Conservation (phyloP, 1,140 invertebrate genomes). For the Drosophila sp. region DNA sequence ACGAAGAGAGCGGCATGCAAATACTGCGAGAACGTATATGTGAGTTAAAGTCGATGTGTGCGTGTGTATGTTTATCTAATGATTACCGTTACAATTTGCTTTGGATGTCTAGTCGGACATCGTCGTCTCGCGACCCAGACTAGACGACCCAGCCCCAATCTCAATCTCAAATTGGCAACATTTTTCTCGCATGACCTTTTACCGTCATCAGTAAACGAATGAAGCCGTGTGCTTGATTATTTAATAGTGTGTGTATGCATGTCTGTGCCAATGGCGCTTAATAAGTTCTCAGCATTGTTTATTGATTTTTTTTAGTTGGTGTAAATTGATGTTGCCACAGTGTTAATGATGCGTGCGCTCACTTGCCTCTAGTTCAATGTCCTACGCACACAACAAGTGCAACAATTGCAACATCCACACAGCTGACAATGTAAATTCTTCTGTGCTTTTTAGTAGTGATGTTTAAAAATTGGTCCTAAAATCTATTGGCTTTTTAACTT, state of each 20-base stretch:
- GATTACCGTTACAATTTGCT: conserved; percentile 81
- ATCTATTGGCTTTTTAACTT: no score
- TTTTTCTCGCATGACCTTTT: conserved; percentile 69
- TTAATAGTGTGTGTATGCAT: conserved; percentile 15
- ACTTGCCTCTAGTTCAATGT: conserved; percentile 67
- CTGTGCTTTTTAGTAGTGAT: no score
- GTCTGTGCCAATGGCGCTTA: conserved; percentile 5
- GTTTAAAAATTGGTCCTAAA: no score
- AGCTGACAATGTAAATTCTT: conserved; percentile 33
- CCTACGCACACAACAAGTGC: conserved; percentile 77
- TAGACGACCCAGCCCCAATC: conserved; percentile 74
- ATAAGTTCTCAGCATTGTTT: conserved; percentile 38
- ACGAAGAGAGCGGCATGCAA: conserved; percentile 63
- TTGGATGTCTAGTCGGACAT: conserved; percentile 72
- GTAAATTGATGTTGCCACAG: conserved; percentile 29
- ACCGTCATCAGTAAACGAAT: conserved; percentile 37
- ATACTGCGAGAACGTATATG: conserved; percentile 44
- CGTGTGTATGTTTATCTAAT: conserved; percentile 59
- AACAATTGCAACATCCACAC: conserved; percentile 51
- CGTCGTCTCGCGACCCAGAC: conserved; percentile 80
- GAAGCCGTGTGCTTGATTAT: conserved; percentile 20
- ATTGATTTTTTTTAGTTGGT: conserved; percentile 53
- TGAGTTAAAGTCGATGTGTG: conserved; percentile 28
- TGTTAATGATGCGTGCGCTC: conserved; percentile 42
- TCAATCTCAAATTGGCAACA: conserved; percentile 64